Evolutionary conservation across 2,888 invertebrate genomes (phyloP), one percentile per base, ranked within the genome.

Genomic region (Coleophora flavipennella): DNA sequence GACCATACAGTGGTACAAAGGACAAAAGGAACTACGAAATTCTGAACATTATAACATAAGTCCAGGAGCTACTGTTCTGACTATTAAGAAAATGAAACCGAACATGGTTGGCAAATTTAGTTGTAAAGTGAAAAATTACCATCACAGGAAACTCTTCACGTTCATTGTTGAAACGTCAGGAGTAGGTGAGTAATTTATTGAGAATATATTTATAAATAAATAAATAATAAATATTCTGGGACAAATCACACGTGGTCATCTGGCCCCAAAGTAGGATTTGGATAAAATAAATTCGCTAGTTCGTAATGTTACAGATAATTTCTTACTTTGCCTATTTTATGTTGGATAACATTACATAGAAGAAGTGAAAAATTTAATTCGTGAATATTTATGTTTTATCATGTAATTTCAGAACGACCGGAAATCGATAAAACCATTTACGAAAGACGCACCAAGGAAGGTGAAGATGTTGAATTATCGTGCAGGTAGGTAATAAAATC

Each of bases 401-500:
- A 12, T 11, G n/a, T n/a, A 4, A 8, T 52, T 48, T 26, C 48
- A 72, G 72, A 54, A 38, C 7, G 25, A n/a, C 72, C 72, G 3
- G 42, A 38, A 42, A 57, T 73, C 33, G 45, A 62, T 14, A 59
- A 63, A 44, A 40, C 35, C 2, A 20, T 29, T 2, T 33, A 31
- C 1, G 33, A 38, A 39, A 32, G 58, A 9, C 31, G 29, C 1
- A 49, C 41, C 4, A 34, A 38, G 26, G 42, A 48, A 33, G 58
- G 59, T 8, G 46, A 49, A 1, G 40, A 50, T 40, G 45, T 42
- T 8, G 31, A 45, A 25, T 41, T 73, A 27, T 37, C 33, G 32
- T 73, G 73, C 57, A 58, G 50, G n/a, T n/a, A n/a, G n/a, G 72
- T 72, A 49, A 53, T 42, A 8, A 31, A 25, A 25, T 28, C n/a